phyloP scores from a whole-genome alignment of 2,888 invertebrate genomes.

The Thereva nobilitata region DNA sequence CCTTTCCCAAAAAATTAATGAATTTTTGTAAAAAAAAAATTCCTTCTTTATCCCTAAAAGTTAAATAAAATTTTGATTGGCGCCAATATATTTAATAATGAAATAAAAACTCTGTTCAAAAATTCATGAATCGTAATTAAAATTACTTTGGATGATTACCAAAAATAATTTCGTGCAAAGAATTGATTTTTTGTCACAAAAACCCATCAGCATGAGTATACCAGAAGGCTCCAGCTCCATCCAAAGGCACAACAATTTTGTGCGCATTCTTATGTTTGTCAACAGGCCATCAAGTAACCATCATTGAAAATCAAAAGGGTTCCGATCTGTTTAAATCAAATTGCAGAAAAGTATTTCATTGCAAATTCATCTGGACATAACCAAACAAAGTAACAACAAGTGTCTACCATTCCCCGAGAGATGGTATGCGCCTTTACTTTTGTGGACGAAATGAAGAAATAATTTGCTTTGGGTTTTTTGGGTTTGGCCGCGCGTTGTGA shows the following conservation, averaged over 20 bases:
- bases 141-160: conserved; percentile 6
- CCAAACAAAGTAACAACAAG: conserved; percentile 5
- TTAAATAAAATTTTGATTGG: conserved; percentile 3
- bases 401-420: background rate
- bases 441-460: conserved; percentile 25
- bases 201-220: too few species aligned
- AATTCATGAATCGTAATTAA: conserved; percentile 18
- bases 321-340: conserved; percentile 27
- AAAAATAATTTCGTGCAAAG: conserved; percentile 1
- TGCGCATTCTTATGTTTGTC: conserved; percentile 14
- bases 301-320: conserved; percentile 18
- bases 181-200: background rate
- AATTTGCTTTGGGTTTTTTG: conserved; percentile 11
- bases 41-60: too few species aligned
- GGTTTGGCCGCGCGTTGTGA: background rate
- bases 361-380: background rate
- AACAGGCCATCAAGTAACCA: conserved; percentile 2
- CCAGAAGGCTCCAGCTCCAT: too few species aligned
- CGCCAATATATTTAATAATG: background rate
- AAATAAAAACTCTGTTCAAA: background rate
- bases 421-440: conserved; percentile 4
- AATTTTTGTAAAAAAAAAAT: too few species aligned
- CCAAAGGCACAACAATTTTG: background rate
- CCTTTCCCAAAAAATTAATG: too few species aligned
- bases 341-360: conserved; percentile 30